Evolutionary conservation across 2,113 vertebrate species (phyloP).

Genomic region (Phasianus colchicus): DNA sequence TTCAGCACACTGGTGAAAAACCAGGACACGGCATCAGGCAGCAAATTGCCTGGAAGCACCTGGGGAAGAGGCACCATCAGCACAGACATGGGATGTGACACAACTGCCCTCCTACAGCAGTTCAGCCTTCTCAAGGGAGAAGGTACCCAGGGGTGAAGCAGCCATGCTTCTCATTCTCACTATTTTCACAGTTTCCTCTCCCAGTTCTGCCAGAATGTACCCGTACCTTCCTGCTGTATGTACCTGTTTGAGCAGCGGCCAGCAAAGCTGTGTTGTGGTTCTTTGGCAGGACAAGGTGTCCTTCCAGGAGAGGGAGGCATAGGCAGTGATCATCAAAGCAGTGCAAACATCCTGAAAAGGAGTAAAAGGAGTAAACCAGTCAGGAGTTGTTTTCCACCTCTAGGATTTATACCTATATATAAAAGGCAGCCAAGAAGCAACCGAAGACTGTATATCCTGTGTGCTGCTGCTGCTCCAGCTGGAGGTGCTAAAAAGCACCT

Average conservation of each 20-base stretch:
- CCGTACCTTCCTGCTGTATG: background rate
- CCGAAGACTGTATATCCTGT: background rate
- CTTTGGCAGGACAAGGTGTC: slow-evolving; percentile 93
- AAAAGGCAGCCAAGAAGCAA: background rate
- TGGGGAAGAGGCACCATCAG: slow-evolving; percentile 66
- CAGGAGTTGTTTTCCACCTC: background rate
- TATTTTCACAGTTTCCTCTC: background rate
- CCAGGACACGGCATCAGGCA: slow-evolving; percentile 92
- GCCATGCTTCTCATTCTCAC: background rate
- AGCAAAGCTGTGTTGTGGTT: slow-evolving; percentile 91
- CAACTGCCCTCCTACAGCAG: background rate
- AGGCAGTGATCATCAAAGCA: slow-evolving; percentile 88
- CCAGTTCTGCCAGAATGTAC: background rate
- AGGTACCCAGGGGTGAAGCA: background rate
- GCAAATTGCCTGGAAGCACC: slow-evolving; percentile 87
- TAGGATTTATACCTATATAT: background rate
- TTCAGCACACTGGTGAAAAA: slow-evolving; percentile 90
- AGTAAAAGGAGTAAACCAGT: background rate
- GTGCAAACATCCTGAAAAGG: slow-evolving; percentile 87
- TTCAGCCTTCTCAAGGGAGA: background rate
- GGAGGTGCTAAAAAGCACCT: background rate
- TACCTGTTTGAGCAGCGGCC: slow-evolving; percentile 94
- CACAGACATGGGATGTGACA: background rate
- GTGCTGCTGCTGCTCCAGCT: background rate
- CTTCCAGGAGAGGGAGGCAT: slow-evolving; percentile 92